Conservation (phyloP, 2,888 invertebrate genomes). For the Priapulus caudatus region DNA sequence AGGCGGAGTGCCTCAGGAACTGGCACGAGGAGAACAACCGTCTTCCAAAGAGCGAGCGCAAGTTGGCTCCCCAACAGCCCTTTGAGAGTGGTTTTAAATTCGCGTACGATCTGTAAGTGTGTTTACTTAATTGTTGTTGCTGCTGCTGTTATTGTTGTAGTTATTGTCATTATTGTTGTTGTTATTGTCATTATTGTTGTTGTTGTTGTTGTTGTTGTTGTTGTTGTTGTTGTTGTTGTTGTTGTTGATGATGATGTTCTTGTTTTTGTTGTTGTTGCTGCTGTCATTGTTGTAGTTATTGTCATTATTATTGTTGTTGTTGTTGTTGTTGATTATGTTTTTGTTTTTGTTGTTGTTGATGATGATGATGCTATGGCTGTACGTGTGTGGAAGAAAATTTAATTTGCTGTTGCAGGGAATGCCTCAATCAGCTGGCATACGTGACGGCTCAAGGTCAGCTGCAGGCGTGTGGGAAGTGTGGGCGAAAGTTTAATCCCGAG, state of each 20-base stretch:
- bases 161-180: too few species aligned
- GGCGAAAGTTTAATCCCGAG: slow-evolving; percentile 1
- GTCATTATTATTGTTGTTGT: background rate
- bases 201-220: too few species aligned
- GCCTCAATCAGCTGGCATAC: background rate
- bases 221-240: too few species aligned
- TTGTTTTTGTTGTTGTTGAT: background rate
- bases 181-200: background rate
- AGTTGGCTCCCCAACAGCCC: background rate
- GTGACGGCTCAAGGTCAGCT: background rate
- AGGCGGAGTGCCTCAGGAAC: background rate
- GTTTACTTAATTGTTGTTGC: background rate
- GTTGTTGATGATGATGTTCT: too few species aligned
- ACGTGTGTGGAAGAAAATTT: too few species aligned
- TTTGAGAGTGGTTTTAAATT: background rate
- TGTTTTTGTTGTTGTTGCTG: background rate
- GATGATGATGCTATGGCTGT: too few species aligned
- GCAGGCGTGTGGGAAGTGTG: background rate
- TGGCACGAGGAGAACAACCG: background rate
- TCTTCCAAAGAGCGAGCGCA: background rate
- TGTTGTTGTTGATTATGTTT: too few species aligned
- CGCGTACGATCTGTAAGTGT: too few species aligned
- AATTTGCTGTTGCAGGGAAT: background rate
- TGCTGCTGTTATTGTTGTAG: too few species aligned
- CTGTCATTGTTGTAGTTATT: too few species aligned